Evolutionary conservation across 2,888 invertebrate species (phyloP), one percentile per base, ranked within the genome.

Genomic region (Caradrina kadenii): DNA sequence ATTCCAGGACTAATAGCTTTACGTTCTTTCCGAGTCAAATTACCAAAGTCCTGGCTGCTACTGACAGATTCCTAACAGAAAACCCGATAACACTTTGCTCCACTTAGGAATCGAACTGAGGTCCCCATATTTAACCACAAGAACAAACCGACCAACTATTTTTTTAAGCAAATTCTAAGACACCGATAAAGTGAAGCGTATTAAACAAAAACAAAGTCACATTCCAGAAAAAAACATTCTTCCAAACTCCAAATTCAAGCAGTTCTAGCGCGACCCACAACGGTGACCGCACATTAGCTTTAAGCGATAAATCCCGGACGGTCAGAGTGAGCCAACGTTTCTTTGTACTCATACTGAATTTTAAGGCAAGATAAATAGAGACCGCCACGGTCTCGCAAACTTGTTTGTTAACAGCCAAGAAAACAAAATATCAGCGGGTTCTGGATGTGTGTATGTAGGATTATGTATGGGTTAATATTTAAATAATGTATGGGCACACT

Each of bases 261-360:
- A 59, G 58, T 54, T 50, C 19, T 22, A 58, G n/a, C 58, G 49
- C 31, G 31, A 67, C 67, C 63, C 65, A 58, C 69, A 70, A 62
- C 62, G 64, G 70, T 73, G 69, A 74, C 78, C 85, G 72, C 76
- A 63, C 64, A 79, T 83, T 80, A 83, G 73, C 70, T 71, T 45
- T 35, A n/a, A 72, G 63, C 76, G 56, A 79, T 85, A 84, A 85
- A 85, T 85, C 84, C 76, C 54, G 63, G 70, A 68, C 65, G 62
- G 70, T 55, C 73, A 69, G 64, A 68, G 63, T 61, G 68, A 80
- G 79, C 39, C 58, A 69, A 59, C 75, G 58, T 73, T 83, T 81
- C 78, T 81, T 83, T 79, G 69, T 69, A 77, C 81, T 71, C 79
- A 31, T 78, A 66, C 74, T 85, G 84, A 85, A 85, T 85, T 85